Conservation (phyloP, 2,113 vertebrate species). For the Elachura formosa region DNA sequence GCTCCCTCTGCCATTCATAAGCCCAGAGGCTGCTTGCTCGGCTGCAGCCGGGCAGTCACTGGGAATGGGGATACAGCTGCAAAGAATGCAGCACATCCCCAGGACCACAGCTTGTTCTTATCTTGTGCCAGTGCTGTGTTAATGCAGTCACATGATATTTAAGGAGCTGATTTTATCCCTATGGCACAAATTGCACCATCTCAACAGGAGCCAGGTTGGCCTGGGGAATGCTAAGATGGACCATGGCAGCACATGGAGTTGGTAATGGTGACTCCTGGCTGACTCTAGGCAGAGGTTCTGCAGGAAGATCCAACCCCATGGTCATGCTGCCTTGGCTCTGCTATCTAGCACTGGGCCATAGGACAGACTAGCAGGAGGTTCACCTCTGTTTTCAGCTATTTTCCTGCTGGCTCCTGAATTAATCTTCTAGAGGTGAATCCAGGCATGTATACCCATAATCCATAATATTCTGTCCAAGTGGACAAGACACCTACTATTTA, state of each 20-base stretch:
- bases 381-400: neutral
- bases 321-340: neutral
- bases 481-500: neutral
- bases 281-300: neutral
- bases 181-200: neutral
- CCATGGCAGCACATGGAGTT: rapidly evolving
- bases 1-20: neutral
- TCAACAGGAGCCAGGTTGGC: neutral
- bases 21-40: neutral
- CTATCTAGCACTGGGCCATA: neutral
- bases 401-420: neutral
- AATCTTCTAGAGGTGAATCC: neutral
- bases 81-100: neutral
- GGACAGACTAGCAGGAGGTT: neutral
- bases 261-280: neutral
- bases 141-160: neutral
- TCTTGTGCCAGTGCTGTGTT: neutral
- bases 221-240: neutral
- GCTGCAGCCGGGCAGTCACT: neutral
- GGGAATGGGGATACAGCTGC: neutral
- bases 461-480: neutral
- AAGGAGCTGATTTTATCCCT: neutral
- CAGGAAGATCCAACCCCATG: neutral
- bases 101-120: neutral
- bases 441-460: neutral